A percentile compares a stretch with the other conserved stretches of the same genome.
phyloP scores from a whole-genome alignment of 1,140 invertebrate species.

The Bombus haemorrhoidalis region DNA sequence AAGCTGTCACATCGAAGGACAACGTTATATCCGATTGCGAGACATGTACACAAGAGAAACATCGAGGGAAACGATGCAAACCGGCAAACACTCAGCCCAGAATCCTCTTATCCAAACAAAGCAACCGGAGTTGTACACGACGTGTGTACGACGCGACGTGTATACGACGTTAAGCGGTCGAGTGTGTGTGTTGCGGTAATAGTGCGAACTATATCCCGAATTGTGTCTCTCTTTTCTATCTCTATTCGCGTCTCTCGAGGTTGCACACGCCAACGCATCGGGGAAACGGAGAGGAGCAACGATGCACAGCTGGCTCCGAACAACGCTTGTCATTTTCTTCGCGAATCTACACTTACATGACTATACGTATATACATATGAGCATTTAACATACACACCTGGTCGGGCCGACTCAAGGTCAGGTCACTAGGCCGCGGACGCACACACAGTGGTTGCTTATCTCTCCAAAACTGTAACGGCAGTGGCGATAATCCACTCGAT shows the following conservation, averaged over 20 bases:
- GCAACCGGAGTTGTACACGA: not conserved
- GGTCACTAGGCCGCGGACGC: slow-evolving; percentile 74
- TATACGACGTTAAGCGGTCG: slow-evolving; percentile 18
- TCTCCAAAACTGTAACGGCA: not conserved
- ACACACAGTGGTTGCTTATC: slow-evolving; percentile 38
- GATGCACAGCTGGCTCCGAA: not conserved
- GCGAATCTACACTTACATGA: not conserved
- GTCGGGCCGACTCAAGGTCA: slow-evolving; percentile 76
- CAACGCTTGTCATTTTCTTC: not conserved
- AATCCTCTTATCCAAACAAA: slow-evolving; percentile 60
- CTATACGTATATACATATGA: not conserved
- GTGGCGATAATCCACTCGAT: slow-evolving; percentile 5
- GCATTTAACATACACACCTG: slow-evolving; percentile 68
- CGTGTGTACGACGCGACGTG: not conserved
- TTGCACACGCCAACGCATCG: not conserved
- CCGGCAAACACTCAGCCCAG: slow-evolving; percentile 23
- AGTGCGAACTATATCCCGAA: not conserved
- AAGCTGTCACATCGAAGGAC: slow-evolving; percentile 1
- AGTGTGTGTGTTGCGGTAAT: slow-evolving; percentile 30
- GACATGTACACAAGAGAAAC: not conserved
- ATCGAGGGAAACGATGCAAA: slow-evolving; percentile 21
- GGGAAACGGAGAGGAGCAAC: not conserved
- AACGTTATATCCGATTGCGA: not conserved
- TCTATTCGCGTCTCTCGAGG: not conserved
- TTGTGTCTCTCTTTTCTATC: slow-evolving; percentile 3